Base-by-base conservation (phyloP, 2,888 invertebrate species). In the Ceramica pisi region DNA sequence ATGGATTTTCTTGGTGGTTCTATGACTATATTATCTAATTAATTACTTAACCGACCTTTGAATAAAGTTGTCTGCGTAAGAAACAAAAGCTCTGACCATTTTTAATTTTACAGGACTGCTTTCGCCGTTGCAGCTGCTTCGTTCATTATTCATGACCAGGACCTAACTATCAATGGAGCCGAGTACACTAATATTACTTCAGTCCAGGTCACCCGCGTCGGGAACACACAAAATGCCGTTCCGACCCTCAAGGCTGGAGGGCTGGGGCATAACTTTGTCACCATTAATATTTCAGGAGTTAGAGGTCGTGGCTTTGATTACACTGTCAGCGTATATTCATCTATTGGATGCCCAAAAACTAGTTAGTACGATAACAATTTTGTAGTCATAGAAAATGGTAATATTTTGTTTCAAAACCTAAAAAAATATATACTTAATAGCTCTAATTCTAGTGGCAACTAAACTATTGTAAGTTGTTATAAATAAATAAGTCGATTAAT, bases 161-260 rank as follows among this genome's bases (percentile, higher is more conserved):
- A 67, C 19, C 8, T 67, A 0, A 67, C 67, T 3, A 21, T 67
- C 21, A 26, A 9, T 9, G 50, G 67, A 6, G 67, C 48, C 21
- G 5, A 1, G 21, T 31, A 67, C 14, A 67, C 50, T 10, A 67
- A 67, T 19, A 67, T 67, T 19, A 67, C 67, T 19, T 7, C 67
- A 67, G 50, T 67, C 7, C 50, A 51, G 7, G 68, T 67, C 19
- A 41, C 21, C 0, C 38, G 67, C 6, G 50, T 26, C 0, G 67
- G 67, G 0, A 41, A 12, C 9, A 14, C 50, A 16, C 67, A 67
- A 9, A 50, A 67, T 41, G 67, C 67, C 2, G 9, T 67, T 26
- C 67, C 67, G 5, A 41, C 50, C 5, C 41, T 67, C 21, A 67
- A 67, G 21, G 41, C 68, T 2, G 67, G 67, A 14, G 67, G 67